Conservation (phyloP, 2,888 invertebrate species). For the Tuta absoluta region DNA sequence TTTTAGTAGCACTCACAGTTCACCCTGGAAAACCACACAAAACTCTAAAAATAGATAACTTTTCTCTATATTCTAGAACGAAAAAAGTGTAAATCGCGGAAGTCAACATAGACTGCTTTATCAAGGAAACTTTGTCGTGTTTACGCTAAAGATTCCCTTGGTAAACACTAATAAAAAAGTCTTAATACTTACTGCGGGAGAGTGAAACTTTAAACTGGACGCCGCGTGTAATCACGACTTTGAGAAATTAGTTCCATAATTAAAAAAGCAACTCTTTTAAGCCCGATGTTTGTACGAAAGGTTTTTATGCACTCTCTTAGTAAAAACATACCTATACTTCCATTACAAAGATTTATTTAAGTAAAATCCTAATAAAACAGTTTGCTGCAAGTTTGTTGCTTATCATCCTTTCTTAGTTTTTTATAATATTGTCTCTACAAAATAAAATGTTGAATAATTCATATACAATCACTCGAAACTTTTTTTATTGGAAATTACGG, state of each 20-base stretch:
- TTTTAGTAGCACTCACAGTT: too few relatives aligned
- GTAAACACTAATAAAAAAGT: conserved; percentile 63
- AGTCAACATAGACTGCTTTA: conserved; percentile 23
- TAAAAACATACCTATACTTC: not conserved
- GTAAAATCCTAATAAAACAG: too few relatives aligned
- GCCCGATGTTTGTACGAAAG: not conserved
- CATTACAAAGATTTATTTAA: too few relatives aligned
- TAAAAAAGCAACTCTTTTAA: conserved; percentile 46
- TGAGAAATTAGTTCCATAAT: conserved; percentile 62
- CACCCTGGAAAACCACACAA: too few relatives aligned
- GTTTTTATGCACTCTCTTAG: not conserved
- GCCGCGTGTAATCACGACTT: conserved; percentile 58
- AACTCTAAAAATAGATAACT: not conserved
- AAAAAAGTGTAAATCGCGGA: conserved; percentile 17
- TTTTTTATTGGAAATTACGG: too few relatives aligned
- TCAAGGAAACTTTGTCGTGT: conserved; percentile 39
- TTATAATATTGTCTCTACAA: too few relatives aligned
- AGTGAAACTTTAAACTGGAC: conserved; percentile 58
- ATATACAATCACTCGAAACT: too few relatives aligned
- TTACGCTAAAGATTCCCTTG: conserved; percentile 56
- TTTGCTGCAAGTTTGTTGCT: too few relatives aligned
- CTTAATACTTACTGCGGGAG: conserved; percentile 52
- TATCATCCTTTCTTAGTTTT: too few relatives aligned
- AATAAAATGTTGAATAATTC: too few relatives aligned
- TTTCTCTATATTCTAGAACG: not conserved